Evolutionary conservation across 2,797 vertebrate species (phyloP).

Genomic region (Anas georgica): DNA sequence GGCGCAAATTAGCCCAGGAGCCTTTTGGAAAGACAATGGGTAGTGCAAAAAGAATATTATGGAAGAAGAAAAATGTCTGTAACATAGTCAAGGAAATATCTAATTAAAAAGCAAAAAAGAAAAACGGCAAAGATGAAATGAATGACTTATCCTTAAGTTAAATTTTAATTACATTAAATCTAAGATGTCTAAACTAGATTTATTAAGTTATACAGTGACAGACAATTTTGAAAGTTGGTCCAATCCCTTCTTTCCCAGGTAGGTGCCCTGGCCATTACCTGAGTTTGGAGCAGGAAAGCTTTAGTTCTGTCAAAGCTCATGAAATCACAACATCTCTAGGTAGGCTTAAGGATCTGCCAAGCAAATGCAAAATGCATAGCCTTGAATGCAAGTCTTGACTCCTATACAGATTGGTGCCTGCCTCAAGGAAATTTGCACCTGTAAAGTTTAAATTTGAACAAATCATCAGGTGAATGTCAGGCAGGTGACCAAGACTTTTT

Average conservation of each 20-base stretch:
- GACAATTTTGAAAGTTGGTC: not conserved
- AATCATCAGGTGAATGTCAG: not conserved
- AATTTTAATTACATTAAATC: not conserved
- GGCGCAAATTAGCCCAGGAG: not conserved
- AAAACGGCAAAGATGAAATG: not conserved
- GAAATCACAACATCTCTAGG: not conserved
- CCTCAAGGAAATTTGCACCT: slow-evolving; percentile 7
- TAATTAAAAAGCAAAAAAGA: not conserved
- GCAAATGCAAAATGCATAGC: not conserved
- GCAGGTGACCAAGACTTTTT: not conserved
- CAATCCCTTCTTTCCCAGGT: not conserved
- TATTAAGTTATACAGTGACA: not conserved
- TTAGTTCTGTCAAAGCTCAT: not conserved
- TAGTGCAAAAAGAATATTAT: not conserved
- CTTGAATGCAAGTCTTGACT: not conserved
- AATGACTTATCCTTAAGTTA: not conserved
- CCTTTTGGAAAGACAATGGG: not conserved
- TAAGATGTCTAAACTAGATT: not conserved
- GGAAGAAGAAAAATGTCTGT: not conserved
- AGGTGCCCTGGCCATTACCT: not conserved
- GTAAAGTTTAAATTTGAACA: slow-evolving; percentile 20
- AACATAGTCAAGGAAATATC: not conserved
- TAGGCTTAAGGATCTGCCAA: not conserved
- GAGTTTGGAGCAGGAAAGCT: not conserved
- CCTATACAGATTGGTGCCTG: not conserved